These are phyloP conservation scores for Spea multiplicata DNA, from an alignment of 2,113 vertebrate genomes.

Conservation along the genomic window DNA sequence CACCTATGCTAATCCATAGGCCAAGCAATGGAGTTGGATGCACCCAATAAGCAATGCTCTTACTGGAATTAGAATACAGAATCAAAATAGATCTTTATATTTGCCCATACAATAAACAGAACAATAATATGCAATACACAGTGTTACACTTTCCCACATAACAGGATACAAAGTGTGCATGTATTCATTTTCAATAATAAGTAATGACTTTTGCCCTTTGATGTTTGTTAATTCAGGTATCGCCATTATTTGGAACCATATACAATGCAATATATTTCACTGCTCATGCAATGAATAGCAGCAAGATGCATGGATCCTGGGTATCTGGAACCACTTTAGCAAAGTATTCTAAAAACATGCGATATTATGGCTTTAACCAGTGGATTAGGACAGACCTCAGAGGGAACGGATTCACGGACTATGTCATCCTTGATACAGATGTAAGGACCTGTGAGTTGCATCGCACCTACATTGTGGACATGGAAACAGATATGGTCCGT, in stretches of 20 bases:
- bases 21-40: no score
- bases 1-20: no score
- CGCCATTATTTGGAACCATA: conserved; percentile 52
- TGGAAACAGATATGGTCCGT: conserved; percentile 60
- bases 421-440: conserved; percentile 72
- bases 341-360: conserved; percentile 41
- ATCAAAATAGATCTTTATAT: no score
- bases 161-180: no score
- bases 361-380: conserved; percentile 68
- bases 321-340: conserved; percentile 45
- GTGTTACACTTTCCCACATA: no score
- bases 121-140: no score
- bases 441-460: conserved; percentile 62
- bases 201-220: neutral
- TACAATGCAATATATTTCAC: conserved; percentile 49
- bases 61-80: no score
- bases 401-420: conserved; percentile 60
- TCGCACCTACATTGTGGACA: conserved; percentile 63
- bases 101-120: no score
- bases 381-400: conserved; percentile 59
- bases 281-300: conserved; percentile 47
- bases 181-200: no score
- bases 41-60: no score
- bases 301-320: conserved; percentile 34
- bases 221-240: conserved; percentile 40